Percentiles rank a stretch among this genome's conserved stretches.
These are phyloP conservation scores for Nudaria mundana DNA, from an alignment of 2,888 invertebrate species.

Conservation along the genomic window DNA sequence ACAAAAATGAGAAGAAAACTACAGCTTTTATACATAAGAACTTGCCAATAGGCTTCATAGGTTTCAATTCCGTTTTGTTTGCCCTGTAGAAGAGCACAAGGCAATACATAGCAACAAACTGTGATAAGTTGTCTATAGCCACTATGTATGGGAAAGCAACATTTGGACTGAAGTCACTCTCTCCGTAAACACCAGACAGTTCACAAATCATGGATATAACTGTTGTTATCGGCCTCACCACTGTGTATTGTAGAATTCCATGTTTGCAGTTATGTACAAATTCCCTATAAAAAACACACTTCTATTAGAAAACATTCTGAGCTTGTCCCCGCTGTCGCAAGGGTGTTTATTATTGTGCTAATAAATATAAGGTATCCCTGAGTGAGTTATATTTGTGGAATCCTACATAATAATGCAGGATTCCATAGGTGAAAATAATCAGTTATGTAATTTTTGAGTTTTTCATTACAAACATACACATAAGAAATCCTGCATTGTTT, in stretches of 20 bases:
- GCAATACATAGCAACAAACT: slow-evolving; percentile 98
- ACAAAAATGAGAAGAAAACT: slow-evolving; percentile 99
- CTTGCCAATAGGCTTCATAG: slow-evolving; percentile 97
- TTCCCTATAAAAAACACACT: slow-evolving; percentile 80
- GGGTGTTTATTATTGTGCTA: no score
- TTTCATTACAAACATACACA: no score
- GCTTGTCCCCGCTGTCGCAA: no score
- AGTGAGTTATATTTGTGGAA: no score
- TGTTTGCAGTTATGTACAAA: slow-evolving; percentile 98
- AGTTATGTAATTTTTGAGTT: no score
- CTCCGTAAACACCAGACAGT: slow-evolving; percentile 91
- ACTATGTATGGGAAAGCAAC: slow-evolving; percentile 95
- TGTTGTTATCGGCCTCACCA: slow-evolving; percentile 94
- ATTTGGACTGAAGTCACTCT: slow-evolving; percentile 92
- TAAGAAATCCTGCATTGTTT: no score
- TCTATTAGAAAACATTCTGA: no score
- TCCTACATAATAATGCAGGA: no score
- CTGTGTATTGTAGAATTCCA: slow-evolving; percentile 97
- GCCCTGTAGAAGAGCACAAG: slow-evolving; percentile 96
- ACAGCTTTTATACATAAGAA: slow-evolving; percentile 98
- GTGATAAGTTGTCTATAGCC: slow-evolving; percentile 94
- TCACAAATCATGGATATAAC: slow-evolving; percentile 95
- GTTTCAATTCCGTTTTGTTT: slow-evolving; percentile 91
- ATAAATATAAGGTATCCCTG: no score
- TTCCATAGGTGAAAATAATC: no score